Evolutionary conservation across 2,113 vertebrate species (phyloP).

Genomic region (Plecturocebus donacophilus): DNA sequence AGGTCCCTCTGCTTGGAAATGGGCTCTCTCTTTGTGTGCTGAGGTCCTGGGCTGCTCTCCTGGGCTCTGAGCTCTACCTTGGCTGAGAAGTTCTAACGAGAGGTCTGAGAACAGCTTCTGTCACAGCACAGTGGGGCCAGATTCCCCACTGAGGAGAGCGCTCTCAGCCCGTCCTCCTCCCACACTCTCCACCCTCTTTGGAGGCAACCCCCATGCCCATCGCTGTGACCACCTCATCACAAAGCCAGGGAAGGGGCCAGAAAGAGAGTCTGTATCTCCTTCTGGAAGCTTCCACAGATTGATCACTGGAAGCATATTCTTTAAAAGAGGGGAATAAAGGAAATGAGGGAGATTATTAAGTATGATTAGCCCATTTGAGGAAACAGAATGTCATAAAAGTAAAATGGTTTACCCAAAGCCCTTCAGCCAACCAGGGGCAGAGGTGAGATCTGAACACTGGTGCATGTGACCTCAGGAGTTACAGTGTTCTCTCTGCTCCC

Average conservation of each 20-base stretch:
- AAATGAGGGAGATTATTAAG: neutral
- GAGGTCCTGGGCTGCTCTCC: neutral
- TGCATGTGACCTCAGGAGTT: neutral
- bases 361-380: neutral
- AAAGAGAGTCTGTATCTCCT: neutral
- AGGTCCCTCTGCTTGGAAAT: neutral
- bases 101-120: neutral
- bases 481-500: neutral
- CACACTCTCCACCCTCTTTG: too few species aligned
- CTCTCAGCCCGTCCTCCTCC: neutral
- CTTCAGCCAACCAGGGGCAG: neutral
- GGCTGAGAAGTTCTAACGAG: neutral
- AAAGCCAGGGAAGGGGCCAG: neutral
- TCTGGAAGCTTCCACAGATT: neutral
- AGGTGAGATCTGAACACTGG: neutral
- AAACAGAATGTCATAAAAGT: neutral
- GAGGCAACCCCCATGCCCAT: too few species aligned
- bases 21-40: rapidly evolving
- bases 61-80: neutral
- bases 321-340: neutral
- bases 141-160: too few species aligned
- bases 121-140: neutral
- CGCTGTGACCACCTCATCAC: neutral
- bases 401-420: neutral
- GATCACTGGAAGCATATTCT: neutral